Evolutionary conservation across 2,797 vertebrate species (phyloP).

Genomic region (Nasua narica): DNA sequence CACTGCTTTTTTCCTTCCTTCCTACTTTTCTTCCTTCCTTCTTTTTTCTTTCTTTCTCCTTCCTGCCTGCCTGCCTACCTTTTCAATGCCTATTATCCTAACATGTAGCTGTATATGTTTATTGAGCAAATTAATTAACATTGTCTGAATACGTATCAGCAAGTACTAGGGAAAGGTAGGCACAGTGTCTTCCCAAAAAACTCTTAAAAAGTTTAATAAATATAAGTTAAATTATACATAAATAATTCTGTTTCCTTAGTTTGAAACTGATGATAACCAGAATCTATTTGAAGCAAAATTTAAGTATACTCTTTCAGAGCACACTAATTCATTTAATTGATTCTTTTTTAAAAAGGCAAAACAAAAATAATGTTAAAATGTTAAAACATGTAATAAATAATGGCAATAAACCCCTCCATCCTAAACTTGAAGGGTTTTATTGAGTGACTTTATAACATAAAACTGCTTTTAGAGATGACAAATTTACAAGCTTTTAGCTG

Average conservation of each 20-base stretch:
- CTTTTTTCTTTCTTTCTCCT: no score
- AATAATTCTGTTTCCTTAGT: slow-evolving; percentile 39
- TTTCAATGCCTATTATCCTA: background rate
- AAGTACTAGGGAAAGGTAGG: background rate
- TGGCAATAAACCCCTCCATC: background rate
- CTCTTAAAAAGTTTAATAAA: slow-evolving; percentile 37
- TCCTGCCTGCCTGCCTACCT: no score
- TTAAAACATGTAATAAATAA: slow-evolving; percentile 49
- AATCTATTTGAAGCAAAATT: slow-evolving; percentile 43
- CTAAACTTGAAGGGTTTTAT: slow-evolving; percentile 33
- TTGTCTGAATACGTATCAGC: background rate
- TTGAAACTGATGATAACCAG: slow-evolving; percentile 27
- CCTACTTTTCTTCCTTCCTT: background rate
- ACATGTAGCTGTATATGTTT: background rate
- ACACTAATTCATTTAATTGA: background rate
- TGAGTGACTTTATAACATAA: slow-evolving; percentile 31
- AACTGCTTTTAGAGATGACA: slow-evolving; percentile 37
- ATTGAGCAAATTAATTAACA: slow-evolving; percentile 15
- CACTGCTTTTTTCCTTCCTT: no score
- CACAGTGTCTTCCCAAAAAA: slow-evolving; percentile 41
- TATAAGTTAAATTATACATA: slow-evolving; percentile 36
- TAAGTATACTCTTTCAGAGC: background rate
- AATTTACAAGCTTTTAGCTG: slow-evolving; percentile 50
- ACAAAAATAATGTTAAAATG: slow-evolving; percentile 3
- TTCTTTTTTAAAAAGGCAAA: background rate